Base-by-base conservation (phyloP, 2,113 vertebrate species). In the Haemorhous mexicanus region DNA sequence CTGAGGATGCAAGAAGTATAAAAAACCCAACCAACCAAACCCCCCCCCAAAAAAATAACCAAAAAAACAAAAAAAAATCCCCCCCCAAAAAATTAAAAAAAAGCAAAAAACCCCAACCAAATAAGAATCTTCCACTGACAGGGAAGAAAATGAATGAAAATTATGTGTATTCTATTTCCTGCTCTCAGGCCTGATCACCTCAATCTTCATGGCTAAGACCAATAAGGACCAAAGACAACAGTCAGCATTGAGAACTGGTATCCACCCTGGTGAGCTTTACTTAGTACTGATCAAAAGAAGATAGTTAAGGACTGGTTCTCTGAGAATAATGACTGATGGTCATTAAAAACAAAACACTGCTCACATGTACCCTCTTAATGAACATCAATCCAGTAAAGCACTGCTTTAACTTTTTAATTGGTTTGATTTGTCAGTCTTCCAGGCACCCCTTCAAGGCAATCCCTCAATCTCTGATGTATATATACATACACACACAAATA, bases 401-500 rank as follows among this genome's bases (percentile, higher is more conserved):
- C 9, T 37, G 1, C 6, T 90, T 52, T 62, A 81, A 52, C 6
- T 24, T 53, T 56, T 80, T 1, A 62, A 11, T 4, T 46, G 5
- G 6, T 67, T n/a, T 74, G 15, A 64, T 74, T 33, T 79, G 6
- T 50, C 44, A 44, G 37, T 49, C 8, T 59, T 83, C 10, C 39
- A 86, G 58, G 16, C 18, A 49, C 6, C 43, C 7, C 18, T 47
- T 16, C 37, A 86, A 50, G 19, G 5, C 24, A 89, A 44, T 55
- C 11, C n/a, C 18, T 75, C 20, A 35, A 39, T 66, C 8, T 9
- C 4, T 19, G 16, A 22, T 23, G 24, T 35, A 44, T 18, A n/a
- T 13, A 39, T 6, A 41, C 1, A 39, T 6, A 23, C 1, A 43
- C 0, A 19, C 3, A 6, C 1, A 76, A 2, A 52, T 2, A 11